Conservation (phyloP, 2,113 vertebrate species). For the Alectura lathami region DNA sequence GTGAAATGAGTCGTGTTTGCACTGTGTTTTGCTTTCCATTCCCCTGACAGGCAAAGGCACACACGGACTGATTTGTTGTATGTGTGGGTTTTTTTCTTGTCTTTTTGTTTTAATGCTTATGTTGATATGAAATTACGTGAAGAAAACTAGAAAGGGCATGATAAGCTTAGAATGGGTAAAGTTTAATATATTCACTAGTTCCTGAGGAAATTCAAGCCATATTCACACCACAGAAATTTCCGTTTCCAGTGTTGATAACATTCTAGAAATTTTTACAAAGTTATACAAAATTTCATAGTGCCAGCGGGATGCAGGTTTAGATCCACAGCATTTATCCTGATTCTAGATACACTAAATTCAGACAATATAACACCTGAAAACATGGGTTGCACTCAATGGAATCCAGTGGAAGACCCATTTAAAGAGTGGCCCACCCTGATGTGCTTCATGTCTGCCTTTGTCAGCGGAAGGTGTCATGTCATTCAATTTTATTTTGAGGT, state of each 20-base stretch:
- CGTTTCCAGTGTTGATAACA: not conserved
- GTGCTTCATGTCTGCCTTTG: not conserved
- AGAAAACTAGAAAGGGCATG: not conserved
- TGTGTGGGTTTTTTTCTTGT: too few relatives aligned
- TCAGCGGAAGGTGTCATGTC: not conserved
- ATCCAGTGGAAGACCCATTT: not conserved
- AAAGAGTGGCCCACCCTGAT: not conserved
- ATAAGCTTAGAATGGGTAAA: not conserved
- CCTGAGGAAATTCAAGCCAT: not conserved
- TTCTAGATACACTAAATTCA: not conserved
- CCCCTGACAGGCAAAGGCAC: not conserved
- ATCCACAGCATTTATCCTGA: not conserved
- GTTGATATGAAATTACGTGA: not conserved
- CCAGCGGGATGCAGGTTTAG: fast-evolving
- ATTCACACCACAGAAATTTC: not conserved
- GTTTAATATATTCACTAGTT: not conserved
- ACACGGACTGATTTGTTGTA: not conserved
- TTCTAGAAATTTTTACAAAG: not conserved
- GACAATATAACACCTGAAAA: not conserved
- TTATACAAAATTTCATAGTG: not conserved
- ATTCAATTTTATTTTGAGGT: not conserved
- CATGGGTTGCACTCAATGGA: not conserved
- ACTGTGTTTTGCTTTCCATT: not conserved
- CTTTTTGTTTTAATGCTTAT: not conserved
- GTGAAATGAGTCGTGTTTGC: not conserved